Base-by-base conservation (phyloP, 2,113 vertebrate species). In the Bubo bubo region DNA sequence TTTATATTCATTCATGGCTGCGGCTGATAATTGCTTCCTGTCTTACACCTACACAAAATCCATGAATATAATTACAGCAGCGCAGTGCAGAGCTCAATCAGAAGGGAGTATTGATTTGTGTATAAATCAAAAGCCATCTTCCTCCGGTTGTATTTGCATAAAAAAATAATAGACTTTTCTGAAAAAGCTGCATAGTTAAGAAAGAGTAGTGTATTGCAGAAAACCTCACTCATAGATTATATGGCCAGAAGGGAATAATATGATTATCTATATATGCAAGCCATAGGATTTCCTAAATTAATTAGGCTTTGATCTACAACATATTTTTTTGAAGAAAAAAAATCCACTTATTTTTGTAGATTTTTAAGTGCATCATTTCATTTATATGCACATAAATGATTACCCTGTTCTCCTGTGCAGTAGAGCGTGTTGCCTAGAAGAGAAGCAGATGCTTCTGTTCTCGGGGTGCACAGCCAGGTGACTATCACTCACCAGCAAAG, bases 1-100 rank as follows among this genome's bases (percentile, higher is more conserved):
- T 97, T 98, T 96, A 93, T 68, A 83, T 86, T 97, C 35, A 12
- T 92, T 88, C 96, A 50, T 91, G 88, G 37, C 86, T 96, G 75
- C 0, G 2, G 79, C 62, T 97, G 86, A 88, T 97, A 97, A 98
- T 98, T 98, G 97, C 97, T 97, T 97, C 95, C 96, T 96, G 94
- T 97, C 96, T 98, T 95, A 98, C 97, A 98, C 96, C 97, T 98
- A 98, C 97, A 96, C 93, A 97, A 95, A 97, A 96, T 93, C 92
- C 96, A 97, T 92, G 96, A 98, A 96, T 97, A 58, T 97, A 98
- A 98, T 98, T 97, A 97, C 75, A 96, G 86, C 39, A 56, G 79
- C 3, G 3, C 21, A 81, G 93, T 14, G n/a, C 79, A 86, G 52
- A 91, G 90, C 95, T 98, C 97, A 97, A 66, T 96, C 95, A 95